A percentile compares a stretch with the other conserved stretches of the same genome.
Conservation (phyloP, 2,797 vertebrate species). For the Octomys mimax region DNA sequence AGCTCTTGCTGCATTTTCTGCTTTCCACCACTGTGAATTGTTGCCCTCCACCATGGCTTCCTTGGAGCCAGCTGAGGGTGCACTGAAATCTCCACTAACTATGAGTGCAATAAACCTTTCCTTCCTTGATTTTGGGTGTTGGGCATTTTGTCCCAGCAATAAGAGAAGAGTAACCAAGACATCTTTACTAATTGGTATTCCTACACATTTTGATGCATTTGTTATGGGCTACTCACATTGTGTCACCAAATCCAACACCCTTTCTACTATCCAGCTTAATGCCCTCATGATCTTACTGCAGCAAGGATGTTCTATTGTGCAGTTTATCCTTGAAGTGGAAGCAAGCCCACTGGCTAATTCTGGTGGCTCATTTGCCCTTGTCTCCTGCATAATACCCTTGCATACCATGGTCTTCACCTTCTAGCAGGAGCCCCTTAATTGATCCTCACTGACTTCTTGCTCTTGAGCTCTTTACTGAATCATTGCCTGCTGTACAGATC, state of each 20-base stretch:
- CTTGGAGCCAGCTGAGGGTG: too few species aligned
- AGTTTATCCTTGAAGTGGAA: slow-evolving; percentile 2
- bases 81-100: too few species aligned
- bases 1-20: too few species aligned
- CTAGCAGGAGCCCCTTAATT: background rate
- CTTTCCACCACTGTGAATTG: too few species aligned
- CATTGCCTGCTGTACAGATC: background rate
- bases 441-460: background rate
- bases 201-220: background rate
- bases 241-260: background rate
- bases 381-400: background rate
- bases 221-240: background rate
- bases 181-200: background rate
- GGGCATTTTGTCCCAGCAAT: too few species aligned
- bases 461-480: background rate
- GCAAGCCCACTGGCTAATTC: background rate
- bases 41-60: too few species aligned
- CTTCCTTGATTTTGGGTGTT: too few species aligned
- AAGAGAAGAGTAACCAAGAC: too few species aligned
- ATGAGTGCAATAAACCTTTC: too few species aligned
- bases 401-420: background rate
- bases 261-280: background rate
- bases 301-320: background rate
- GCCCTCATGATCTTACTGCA: background rate
- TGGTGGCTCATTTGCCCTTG: background rate